Conservation (phyloP, 2,113 vertebrate species). For the Galbula dea region DNA sequence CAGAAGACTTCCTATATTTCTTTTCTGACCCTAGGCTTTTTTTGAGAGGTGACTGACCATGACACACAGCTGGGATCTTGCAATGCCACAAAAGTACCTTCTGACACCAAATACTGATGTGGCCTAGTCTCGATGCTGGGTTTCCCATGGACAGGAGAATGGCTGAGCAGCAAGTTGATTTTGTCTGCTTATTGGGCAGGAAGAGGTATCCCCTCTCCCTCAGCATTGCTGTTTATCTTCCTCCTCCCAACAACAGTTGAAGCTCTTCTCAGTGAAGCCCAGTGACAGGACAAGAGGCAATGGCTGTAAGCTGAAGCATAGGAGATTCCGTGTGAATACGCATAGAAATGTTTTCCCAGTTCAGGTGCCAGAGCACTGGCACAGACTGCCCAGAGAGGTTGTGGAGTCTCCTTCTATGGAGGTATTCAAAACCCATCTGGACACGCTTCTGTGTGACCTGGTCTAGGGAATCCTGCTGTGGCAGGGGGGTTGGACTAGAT, state of each 20-base stretch:
- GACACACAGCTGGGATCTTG: background rate
- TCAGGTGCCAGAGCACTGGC: too few species aligned
- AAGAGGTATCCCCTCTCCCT: background rate
- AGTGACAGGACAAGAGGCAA: too few species aligned
- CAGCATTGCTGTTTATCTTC: background rate
- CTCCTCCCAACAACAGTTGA: background rate
- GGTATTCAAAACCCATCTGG: too few species aligned
- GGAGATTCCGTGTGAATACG: too few species aligned
- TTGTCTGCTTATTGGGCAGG: background rate
- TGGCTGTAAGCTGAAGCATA: too few species aligned
- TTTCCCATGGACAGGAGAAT: background rate
- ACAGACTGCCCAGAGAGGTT: too few species aligned
- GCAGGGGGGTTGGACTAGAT: too few species aligned
- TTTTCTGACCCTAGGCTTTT: background rate
- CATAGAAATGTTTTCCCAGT: too few species aligned
- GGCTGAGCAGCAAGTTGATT: background rate
- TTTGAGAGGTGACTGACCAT: background rate
- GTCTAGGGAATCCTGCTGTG: too few species aligned
- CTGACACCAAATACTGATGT: background rate
- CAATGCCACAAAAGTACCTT: background rate
- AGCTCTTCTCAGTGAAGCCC: too few species aligned
- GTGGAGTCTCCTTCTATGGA: too few species aligned
- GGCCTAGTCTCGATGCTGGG: background rate
- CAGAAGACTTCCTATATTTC: background rate
- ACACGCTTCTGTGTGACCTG: too few species aligned